Evolutionary conservation across 2,888 invertebrate species (phyloP), one percentile per base, ranked within the genome.

Genomic region (Andrena fulva): DNA sequence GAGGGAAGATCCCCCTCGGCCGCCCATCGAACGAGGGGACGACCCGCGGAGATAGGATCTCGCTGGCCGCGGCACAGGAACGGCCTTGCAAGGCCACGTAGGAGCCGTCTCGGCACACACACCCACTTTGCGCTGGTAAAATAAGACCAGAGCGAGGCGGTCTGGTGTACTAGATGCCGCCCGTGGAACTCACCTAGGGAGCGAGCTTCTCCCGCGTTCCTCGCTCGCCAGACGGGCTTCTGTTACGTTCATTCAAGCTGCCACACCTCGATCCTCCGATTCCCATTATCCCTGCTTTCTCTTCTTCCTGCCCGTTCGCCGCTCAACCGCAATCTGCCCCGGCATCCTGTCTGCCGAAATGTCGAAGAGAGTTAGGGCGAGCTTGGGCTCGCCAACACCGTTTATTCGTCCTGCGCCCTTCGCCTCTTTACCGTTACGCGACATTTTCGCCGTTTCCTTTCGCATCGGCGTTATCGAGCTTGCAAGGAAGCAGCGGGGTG

Each of bases 51-150:
- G 73, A 73, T 68, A 64, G 35, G 63, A 80, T 84, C 87, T 73
- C 64, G 63, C 54, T 56, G 75, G 77, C 68, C 63, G 64, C 62
- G 56, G 75, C 66, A 66, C 42, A 78, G 85, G 73, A 75, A 63
- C 75, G 88, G 82, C 90, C 89, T 90, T 87, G 87, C 89, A 90
- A 90, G 91, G 91, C 80, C 89, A 82, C 71, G 60, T 75, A 75
- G 72, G 72, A 71, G 77, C 73, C 73, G 83, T 76, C 84, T 80
- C 80, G 85, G 73, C 80, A 75, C 69, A 82, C 87, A 85, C 80
- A 85, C 81, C 79, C 85, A 83, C 79, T 84, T 86, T 80, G 77
- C 70, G 66, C 71, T 50, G 70, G 72, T 83, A 56, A 77, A 87
- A 88, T 87, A 86, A 83, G 74, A 85, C 68, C 73, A 85, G 35